phyloP scores from a whole-genome alignment of 2,113 vertebrate species.

The Gymnobelideus leadbeateri region DNA sequence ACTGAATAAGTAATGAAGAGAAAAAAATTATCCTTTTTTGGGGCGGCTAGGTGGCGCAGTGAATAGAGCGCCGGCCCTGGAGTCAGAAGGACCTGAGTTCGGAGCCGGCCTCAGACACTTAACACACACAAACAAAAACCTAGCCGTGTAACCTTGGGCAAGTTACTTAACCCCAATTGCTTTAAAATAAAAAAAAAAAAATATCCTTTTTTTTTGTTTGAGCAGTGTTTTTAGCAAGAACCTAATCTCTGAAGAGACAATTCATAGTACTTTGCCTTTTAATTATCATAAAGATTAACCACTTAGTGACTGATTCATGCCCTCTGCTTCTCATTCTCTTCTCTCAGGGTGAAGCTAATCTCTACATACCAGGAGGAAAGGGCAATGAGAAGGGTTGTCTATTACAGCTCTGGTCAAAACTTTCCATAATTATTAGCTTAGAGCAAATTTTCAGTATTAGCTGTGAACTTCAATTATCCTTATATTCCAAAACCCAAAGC shows the following conservation, averaged over 20 bases:
- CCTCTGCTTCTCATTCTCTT: not conserved
- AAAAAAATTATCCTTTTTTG: not conserved
- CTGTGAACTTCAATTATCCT: not conserved
- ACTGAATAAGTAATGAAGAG: not conserved
- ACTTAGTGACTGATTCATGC: not conserved
- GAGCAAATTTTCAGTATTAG: not conserved
- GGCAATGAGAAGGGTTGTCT: not conserved
- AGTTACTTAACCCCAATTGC: no score
- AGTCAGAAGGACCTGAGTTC: no score
- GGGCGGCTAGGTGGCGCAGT: no score
- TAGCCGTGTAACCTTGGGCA: no score
- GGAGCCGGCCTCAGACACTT: no score
- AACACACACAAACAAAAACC: no score
- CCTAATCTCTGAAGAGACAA: not conserved
- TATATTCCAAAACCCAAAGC: not conserved
- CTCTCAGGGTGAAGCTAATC: not conserved
- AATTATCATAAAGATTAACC: not conserved
- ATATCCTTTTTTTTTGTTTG: not conserved
- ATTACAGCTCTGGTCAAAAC: not conserved
- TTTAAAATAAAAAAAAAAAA: no score
- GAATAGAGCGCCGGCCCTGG: no score
- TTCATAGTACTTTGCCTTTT: not conserved
- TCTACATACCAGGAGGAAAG: fast-evolving
- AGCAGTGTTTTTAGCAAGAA: not conserved
- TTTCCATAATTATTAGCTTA: not conserved